A percentile compares a stretch with the other conserved stretches of the same genome.
These are phyloP conservation scores for Lacerta agilis DNA, from an alignment of 2,797 vertebrate genomes.

Conservation along the genomic window DNA sequence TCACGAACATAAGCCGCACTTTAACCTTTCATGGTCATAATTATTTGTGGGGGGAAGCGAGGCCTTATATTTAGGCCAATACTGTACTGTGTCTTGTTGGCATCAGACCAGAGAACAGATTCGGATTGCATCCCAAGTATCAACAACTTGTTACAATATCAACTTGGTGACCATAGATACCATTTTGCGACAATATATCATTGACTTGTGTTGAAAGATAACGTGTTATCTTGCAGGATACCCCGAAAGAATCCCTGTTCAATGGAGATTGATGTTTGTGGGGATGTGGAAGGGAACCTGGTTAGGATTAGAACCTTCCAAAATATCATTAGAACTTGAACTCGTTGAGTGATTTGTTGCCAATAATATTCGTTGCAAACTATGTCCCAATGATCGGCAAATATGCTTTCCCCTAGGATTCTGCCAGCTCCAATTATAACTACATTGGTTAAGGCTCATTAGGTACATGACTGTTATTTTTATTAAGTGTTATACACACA, in stretches of 20 bases:
- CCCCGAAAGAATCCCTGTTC: not conserved
- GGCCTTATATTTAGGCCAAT: not conserved
- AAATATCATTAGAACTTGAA: not conserved
- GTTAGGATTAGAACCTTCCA: not conserved
- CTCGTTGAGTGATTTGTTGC: not conserved
- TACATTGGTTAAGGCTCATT: slow-evolving; percentile 38
- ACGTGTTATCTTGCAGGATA: not conserved
- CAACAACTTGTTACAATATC: not conserved
- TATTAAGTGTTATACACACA: not conserved
- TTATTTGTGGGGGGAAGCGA: too few relatives aligned
- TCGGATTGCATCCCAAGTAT: not conserved
- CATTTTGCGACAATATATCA: not conserved
- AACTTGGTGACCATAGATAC: not conserved
- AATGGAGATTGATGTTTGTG: not conserved
- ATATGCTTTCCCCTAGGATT: slow-evolving; percentile 36
- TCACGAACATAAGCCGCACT: too few relatives aligned
- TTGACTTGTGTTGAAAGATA: not conserved
- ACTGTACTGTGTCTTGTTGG: not conserved
- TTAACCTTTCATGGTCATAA: too few relatives aligned
- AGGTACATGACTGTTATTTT: slow-evolving; percentile 20
- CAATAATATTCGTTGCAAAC: slow-evolving; percentile 18
- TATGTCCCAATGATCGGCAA: slow-evolving; percentile 7
- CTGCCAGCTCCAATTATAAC: slow-evolving; percentile 25
- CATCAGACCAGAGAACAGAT: not conserved
- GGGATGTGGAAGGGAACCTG: not conserved